A percentile compares a stretch with the other conserved stretches of the same genome.
Conservation (phyloP, 2,797 vertebrate genomes). For the Myripristis jacobus region DNA sequence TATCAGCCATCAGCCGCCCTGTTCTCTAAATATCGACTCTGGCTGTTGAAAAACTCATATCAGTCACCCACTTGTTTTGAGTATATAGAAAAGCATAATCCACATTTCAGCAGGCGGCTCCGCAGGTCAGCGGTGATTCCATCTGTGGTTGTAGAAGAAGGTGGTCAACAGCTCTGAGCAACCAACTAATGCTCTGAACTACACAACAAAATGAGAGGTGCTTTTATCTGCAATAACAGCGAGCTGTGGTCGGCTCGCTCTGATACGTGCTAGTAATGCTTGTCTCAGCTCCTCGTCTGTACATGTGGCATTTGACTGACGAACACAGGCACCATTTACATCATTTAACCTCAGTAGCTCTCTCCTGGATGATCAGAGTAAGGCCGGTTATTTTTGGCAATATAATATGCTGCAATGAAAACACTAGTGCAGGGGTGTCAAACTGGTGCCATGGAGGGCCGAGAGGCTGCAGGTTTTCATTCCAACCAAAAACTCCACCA, state of each 20-base stretch:
- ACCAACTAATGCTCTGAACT: neutral
- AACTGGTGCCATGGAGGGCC: too few relatives aligned
- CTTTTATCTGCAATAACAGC: constrained; percentile 5
- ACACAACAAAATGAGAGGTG: constrained; percentile 17
- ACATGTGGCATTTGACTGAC: constrained; percentile 8
- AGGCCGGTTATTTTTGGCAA: constrained; percentile 20
- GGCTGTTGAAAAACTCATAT: neutral
- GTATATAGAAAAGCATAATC: too few relatives aligned
- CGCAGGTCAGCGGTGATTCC: too few relatives aligned
- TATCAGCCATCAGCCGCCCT: too few relatives aligned
- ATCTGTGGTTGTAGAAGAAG: constrained; percentile 3
- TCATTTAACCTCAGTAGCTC: constrained; percentile 9
- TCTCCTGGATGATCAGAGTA: constrained; percentile 12
- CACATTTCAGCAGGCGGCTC: neutral
- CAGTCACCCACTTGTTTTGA: too few relatives aligned
- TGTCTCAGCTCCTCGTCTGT: constrained; percentile 8
- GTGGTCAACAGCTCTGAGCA: constrained; percentile 6
- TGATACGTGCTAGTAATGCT: constrained; percentile 1
- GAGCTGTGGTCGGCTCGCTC: too few relatives aligned
- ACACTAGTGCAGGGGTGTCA: too few relatives aligned
- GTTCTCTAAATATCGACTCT: too few relatives aligned
- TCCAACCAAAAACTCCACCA: too few relatives aligned
- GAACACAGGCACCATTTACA: constrained; percentile 7
- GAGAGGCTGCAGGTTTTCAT: too few relatives aligned
- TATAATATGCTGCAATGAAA: constrained; percentile 2